Evolutionary conservation across 2,797 vertebrate species (phyloP), one percentile per base, ranked within the genome.

Genomic region (Chaetodon trifasciatus): DNA sequence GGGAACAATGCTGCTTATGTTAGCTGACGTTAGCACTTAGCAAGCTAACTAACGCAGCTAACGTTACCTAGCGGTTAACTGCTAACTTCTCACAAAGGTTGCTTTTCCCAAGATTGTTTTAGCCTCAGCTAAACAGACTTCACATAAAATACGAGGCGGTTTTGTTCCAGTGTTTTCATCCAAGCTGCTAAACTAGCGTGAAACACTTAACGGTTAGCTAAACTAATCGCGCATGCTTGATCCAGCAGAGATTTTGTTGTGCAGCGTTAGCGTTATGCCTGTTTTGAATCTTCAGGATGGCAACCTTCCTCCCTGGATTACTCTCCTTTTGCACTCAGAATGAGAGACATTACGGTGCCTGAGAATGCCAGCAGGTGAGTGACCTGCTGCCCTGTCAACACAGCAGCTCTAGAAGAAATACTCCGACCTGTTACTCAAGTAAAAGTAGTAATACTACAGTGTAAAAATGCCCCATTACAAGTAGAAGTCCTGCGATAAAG

Each of bases 331-430:
- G 8, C 40, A 23, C 17, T 17, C 74, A 87, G 71, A 56, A 92
- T 92, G 92, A 92, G 52, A 81, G 21, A 74, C 63, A 60, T 24
- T 12, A 52, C 46, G 1, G 49, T 69, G 76, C 28, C 40, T 86
- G 77, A 93, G 10, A 57, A 95, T 95, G 94, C 94, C 92, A 78
- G 87, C 84, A 84, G 93, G 94, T 94, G 47, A 68, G 86, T 69
- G 24, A 24, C 1, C 17, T 32, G 6, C 1, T 58, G 2, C 76
- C 5, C 0, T 0, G 0, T 23, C 0, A 47, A 24, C 19, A 57
- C 57, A 62, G 1, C 10, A 39, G 15, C 24, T 21, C 2, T 13
- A 55, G 5, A 19, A 50, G 37, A 53, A 56, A 23, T 37, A n/a
- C n/a, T n/a, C n/a, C n/a, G n/a, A n/a, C n/a, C n/a, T n/a, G n/a